A percentile compares a stretch with the other conserved stretches of the same genome.
phyloP scores from a whole-genome alignment of 1,140 invertebrate species.

The Ips typographus region DNA sequence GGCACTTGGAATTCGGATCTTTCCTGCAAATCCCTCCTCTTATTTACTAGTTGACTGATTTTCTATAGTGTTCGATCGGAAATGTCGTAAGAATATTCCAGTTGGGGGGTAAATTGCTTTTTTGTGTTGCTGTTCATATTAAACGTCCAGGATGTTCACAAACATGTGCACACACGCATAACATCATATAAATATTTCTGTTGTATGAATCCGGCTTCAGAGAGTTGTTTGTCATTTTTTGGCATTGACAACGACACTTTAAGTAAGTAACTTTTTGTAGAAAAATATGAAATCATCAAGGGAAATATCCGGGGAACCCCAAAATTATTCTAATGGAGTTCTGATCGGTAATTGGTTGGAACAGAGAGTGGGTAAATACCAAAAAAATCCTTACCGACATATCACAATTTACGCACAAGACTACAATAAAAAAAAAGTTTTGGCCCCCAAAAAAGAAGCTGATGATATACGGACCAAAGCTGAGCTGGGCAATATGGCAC shows the following conservation, averaged over 20 bases:
- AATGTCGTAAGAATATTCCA: slow-evolving; percentile 7
- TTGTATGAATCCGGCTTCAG: too few species aligned
- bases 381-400: slow-evolving; percentile 12
- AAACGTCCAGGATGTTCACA: not conserved
- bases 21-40: slow-evolving; percentile 4
- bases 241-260: too few species aligned
- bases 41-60: slow-evolving; percentile 20
- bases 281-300: slow-evolving; percentile 4
- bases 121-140: slow-evolving; percentile 6
- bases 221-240: too few species aligned
- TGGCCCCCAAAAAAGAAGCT: slow-evolving; percentile 3
- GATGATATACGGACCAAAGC: slow-evolving; percentile 16
- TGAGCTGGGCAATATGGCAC: slow-evolving; percentile 18
- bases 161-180: too few species aligned
- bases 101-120: slow-evolving; percentile 10
- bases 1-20: not conserved
- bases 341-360: slow-evolving; percentile 27
- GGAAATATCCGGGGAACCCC: not conserved
- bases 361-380: slow-evolving; percentile 17
- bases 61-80: slow-evolving; percentile 17
- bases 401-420: slow-evolving; percentile 7
- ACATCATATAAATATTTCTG: too few species aligned
- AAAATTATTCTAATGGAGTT: slow-evolving; percentile 18
- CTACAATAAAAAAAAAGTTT: slow-evolving; percentile 8
- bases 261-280: too few species aligned